Evolutionary conservation across 2,797 vertebrate species (phyloP).

Genomic region (Spheniscus humboldti): DNA sequence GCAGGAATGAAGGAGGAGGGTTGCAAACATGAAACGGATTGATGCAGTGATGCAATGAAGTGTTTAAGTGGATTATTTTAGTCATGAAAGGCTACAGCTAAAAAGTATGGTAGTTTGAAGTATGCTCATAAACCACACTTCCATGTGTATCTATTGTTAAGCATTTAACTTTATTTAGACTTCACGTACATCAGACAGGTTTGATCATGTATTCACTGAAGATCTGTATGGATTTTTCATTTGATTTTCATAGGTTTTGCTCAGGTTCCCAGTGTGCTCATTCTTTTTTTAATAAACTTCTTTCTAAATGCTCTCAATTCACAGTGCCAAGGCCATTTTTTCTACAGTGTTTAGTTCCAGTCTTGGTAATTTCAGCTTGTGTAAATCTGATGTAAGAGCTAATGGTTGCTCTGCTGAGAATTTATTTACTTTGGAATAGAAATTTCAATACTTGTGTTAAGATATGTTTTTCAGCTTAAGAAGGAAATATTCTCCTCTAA

Average conservation of each 20-base stretch:
- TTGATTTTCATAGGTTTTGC: background rate
- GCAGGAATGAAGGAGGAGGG: background rate
- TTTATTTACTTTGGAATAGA: background rate
- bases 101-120: background rate
- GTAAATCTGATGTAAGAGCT: background rate
- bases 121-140: background rate
- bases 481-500: background rate
- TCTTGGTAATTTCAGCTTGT: background rate
- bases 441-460: background rate
- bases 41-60: background rate
- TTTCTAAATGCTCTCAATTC: background rate
- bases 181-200: background rate
- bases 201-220: background rate
- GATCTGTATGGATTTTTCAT: background rate
- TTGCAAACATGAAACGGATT: background rate
- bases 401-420: background rate
- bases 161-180: background rate
- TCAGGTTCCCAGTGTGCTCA: background rate
- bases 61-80: background rate
- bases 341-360: background rate
- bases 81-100: background rate
- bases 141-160: background rate
- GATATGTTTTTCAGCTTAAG: background rate
- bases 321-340: background rate
- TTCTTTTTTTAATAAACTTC: background rate